These are phyloP conservation scores for Eubucco bourcierii DNA, from an alignment of 2,113 vertebrate species.

Conservation along the genomic window DNA sequence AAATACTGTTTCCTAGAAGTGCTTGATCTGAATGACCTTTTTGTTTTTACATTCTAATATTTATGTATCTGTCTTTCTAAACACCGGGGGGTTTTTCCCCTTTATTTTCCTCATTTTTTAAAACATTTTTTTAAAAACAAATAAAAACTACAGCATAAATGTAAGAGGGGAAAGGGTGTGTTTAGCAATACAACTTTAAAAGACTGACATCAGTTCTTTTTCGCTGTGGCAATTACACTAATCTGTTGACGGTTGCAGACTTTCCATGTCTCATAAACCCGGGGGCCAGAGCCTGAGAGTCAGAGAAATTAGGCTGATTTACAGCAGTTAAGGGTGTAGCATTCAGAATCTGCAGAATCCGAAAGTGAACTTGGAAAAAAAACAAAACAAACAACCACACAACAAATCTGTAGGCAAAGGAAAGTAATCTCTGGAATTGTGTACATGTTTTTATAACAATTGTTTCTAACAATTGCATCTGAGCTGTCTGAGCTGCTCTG, in stretches of 20 bases:
- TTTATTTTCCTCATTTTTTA: no score
- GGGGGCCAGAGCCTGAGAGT: neutral
- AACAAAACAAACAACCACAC: no score
- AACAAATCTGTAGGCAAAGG: neutral
- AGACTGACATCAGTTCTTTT: neutral
- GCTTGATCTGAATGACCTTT: neutral
- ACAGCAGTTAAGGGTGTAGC: neutral
- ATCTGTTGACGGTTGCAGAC: neutral
- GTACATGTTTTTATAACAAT: conserved; percentile 15
- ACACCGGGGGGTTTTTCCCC: neutral
- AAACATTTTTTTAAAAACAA: no score
- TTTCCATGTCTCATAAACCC: neutral
- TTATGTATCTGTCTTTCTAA: neutral
- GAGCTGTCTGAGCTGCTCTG: neutral
- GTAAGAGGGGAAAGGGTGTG: neutral
- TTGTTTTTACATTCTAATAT: neutral
- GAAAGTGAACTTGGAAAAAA: neutral
- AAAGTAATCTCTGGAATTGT: conserved; percentile 9
- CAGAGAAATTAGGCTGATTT: neutral
- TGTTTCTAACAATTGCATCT: no score
- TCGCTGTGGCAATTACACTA: neutral
- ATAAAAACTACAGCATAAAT: neutral
- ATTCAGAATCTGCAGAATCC: neutral
- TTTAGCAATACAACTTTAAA: neutral
- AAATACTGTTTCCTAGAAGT: neutral